Evolutionary conservation across 2,113 vertebrate species (phyloP).

Genomic region (Picathartes gymnocephalus): DNA sequence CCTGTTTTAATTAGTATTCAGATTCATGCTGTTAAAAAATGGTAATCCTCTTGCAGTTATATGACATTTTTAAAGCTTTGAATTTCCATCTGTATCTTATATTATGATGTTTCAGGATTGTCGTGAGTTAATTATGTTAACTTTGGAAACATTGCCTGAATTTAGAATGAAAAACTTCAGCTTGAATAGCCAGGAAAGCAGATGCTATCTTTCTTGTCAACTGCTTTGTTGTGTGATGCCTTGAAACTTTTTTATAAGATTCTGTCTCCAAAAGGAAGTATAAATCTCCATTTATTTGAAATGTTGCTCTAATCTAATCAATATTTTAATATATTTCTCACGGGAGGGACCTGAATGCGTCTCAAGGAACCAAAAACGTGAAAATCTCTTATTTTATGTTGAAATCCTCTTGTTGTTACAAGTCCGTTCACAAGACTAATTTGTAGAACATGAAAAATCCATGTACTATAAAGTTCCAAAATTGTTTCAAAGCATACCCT

Average conservation of each 20-base stretch:
- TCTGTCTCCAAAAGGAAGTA: constrained; percentile 68
- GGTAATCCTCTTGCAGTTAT: constrained; percentile 72
- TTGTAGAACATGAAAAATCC: constrained; percentile 11
- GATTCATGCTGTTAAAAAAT: constrained; percentile 69
- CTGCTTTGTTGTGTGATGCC: constrained; percentile 73
- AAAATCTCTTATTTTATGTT: constrained; percentile 57
- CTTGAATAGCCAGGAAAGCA: constrained; percentile 78
- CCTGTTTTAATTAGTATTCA: constrained; percentile 80
- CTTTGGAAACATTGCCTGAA: constrained; percentile 77
- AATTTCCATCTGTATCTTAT: constrained; percentile 80
- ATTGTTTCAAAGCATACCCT: not conserved
- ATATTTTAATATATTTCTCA: constrained; percentile 69
- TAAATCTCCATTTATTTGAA: constrained; percentile 77
- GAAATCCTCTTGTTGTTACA: constrained; percentile 58
- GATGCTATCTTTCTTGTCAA: constrained; percentile 81
- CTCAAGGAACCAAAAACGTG: constrained; percentile 28
- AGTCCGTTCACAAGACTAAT: constrained; percentile 40
- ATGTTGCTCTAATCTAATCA: constrained; percentile 64
- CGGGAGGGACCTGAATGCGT: constrained; percentile 29
- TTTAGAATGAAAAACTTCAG: constrained; percentile 82
- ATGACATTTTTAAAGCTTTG: constrained; percentile 78
- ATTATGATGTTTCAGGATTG: constrained; percentile 77
- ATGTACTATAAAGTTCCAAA: not conserved
- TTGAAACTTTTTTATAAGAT: constrained; percentile 75
- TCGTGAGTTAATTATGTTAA: constrained; percentile 82